Evolutionary conservation across 2,797 vertebrate species (phyloP).

Genomic region (Melanotaenia parkinsoni): DNA sequence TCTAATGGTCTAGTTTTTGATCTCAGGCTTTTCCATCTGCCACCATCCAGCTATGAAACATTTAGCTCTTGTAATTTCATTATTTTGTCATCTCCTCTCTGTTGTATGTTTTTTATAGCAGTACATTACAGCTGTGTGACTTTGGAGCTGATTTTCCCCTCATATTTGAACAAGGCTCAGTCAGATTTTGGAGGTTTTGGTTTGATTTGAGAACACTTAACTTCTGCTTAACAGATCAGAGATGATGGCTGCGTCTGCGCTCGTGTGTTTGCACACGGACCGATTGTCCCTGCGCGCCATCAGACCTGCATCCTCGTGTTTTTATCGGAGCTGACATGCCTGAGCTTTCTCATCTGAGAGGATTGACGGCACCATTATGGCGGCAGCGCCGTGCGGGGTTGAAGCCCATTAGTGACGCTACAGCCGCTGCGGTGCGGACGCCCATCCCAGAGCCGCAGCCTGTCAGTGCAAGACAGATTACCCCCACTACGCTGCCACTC

Average conservation of each 20-base stretch:
- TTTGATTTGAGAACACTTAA: too few species aligned
- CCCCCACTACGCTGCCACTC: conserved; percentile 56
- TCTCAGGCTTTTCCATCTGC: background rate
- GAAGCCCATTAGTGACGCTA: conserved; percentile 72
- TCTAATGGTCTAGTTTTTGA: conserved; percentile 15
- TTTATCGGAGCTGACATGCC: conserved; percentile 57
- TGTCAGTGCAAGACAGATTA: conserved; percentile 79
- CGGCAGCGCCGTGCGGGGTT: conserved; percentile 34
- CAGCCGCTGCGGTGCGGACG: conserved; percentile 31
- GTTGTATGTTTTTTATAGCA: background rate
- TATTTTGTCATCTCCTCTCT: background rate
- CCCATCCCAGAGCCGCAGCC: conserved; percentile 47
- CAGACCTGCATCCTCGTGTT: conserved; percentile 42
- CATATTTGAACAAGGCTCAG: background rate
- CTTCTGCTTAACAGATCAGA: conserved; percentile 55
- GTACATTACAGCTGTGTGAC: background rate
- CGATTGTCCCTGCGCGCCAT: background rate
- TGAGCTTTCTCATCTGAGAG: conserved; percentile 60
- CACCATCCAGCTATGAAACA: conserved; percentile 7
- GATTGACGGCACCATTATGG: conserved; percentile 66
- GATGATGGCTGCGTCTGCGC: conserved; percentile 34
- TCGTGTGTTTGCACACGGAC: background rate
- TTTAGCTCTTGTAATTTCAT: conserved; percentile 1
- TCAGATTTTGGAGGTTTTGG: too few species aligned
- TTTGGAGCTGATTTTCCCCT: too few species aligned